Evolutionary conservation across 2,888 invertebrate genomes (phyloP).

Genomic region (Cosmia pyralina): DNA sequence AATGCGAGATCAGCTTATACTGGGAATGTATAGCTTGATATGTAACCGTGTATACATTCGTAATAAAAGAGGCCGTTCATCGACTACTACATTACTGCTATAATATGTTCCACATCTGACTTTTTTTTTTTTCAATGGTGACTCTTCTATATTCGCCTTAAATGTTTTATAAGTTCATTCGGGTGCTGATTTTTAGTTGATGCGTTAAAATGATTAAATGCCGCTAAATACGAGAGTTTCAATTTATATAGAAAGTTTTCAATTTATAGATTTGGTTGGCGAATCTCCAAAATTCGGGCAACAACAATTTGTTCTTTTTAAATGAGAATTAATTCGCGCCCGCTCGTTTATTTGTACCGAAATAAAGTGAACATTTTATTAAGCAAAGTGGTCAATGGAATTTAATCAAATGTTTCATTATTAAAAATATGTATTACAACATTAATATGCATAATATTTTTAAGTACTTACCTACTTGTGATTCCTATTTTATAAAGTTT

Average conservation of each 20-base stretch:
- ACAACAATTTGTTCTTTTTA: slow-evolving; percentile 56
- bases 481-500: slow-evolving; percentile 21
- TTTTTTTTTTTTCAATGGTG: too few species aligned
- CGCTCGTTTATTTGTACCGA: slow-evolving; percentile 36
- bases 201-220: slow-evolving; percentile 30
- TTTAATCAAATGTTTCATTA: not conserved
- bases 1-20: too few species aligned
- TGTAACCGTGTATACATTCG: too few species aligned
- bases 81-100: too few species aligned
- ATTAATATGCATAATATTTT: slow-evolving; percentile 17
- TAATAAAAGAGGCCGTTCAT: too few species aligned
- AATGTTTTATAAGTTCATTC: slow-evolving; percentile 31
- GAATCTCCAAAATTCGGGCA: slow-evolving; percentile 60
- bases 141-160: not conserved
- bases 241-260: slow-evolving; percentile 64
- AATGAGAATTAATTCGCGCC: slow-evolving; percentile 52
- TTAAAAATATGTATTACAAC: not conserved
- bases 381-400: slow-evolving; percentile 21
- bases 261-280: slow-evolving; percentile 66
- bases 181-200: slow-evolving; percentile 13
- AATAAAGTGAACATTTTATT: slow-evolving; percentile 38
- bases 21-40: too few species aligned
- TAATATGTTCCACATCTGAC: too few species aligned
- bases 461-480: slow-evolving; percentile 4
- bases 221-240: slow-evolving; percentile 54